A percentile compares a stretch with the other conserved stretches of the same genome.
These are phyloP conservation scores for Sepioteuthis lessoniana DNA, from an alignment of 2,888 invertebrate genomes.

Conservation along the genomic window DNA sequence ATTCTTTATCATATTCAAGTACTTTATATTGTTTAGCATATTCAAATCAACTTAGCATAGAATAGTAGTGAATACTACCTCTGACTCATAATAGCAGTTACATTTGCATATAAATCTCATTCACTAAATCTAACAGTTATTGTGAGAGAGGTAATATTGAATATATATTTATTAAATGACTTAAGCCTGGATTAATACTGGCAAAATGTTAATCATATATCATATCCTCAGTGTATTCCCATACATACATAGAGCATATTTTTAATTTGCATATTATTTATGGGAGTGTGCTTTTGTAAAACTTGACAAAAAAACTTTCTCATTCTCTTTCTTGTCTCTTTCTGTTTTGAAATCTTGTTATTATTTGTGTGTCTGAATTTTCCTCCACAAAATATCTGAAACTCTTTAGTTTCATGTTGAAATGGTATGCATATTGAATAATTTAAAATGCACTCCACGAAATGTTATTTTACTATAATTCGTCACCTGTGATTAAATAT, in stretches of 20 bases:
- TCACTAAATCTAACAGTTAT: no score
- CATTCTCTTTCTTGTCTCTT: neutral
- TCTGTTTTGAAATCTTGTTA: neutral
- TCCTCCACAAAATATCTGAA: neutral
- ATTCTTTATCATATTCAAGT: no score
- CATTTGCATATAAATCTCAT: no score
- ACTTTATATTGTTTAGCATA: no score
- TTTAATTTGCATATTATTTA: neutral
- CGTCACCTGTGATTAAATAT: no score
- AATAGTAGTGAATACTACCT: no score
- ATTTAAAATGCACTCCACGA: neutral
- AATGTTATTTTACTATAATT: neutral
- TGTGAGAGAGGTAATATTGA: no score
- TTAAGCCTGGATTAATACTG: neutral
- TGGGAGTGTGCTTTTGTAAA: neutral
- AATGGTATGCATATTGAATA: neutral
- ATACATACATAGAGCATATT: neutral
- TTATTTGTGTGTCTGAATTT: neutral
- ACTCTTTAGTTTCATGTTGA: neutral
- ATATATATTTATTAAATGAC: no score
- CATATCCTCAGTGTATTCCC: neutral
- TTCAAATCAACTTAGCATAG: no score
- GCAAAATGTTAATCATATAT: neutral
- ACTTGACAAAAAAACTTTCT: neutral
- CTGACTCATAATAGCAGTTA: no score